phyloP scores from a whole-genome alignment of 2,797 vertebrate genomes.

The Potorous gilbertii region DNA sequence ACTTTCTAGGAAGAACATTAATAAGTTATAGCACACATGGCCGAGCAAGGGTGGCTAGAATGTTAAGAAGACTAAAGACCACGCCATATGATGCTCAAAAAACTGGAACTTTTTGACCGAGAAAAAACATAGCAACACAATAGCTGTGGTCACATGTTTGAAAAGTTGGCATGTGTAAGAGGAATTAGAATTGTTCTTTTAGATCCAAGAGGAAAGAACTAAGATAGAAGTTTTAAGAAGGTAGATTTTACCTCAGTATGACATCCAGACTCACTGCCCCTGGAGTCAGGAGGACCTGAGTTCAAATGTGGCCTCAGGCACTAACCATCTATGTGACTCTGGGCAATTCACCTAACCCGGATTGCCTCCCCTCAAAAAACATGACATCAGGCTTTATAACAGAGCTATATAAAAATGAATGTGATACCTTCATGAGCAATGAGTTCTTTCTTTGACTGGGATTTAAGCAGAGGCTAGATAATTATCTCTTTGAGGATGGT shows the following conservation, averaged over 20 bases:
- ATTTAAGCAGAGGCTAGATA: neutral
- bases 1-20: neutral
- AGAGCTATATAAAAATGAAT: neutral
- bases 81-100: neutral
- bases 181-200: neutral
- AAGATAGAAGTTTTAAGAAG: neutral
- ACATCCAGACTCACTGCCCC: neutral
- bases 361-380: neutral
- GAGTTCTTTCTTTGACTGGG: neutral
- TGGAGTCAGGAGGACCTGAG: neutral
- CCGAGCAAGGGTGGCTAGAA: neutral
- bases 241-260: neutral
- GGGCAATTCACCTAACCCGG: neutral
- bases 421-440: neutral
- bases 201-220: neutral
- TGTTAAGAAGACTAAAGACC: neutral
- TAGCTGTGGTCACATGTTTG: neutral
- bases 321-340: neutral
- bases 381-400: neutral
- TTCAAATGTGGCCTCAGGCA: neutral
- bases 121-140: neutral
- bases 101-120: neutral
- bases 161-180: neutral
- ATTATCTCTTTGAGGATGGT: neutral
- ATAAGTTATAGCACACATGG: neutral